These are phyloP conservation scores for Bufo gargarizans DNA, from an alignment of 2,113 vertebrate genomes.

Conservation along the genomic window DNA sequence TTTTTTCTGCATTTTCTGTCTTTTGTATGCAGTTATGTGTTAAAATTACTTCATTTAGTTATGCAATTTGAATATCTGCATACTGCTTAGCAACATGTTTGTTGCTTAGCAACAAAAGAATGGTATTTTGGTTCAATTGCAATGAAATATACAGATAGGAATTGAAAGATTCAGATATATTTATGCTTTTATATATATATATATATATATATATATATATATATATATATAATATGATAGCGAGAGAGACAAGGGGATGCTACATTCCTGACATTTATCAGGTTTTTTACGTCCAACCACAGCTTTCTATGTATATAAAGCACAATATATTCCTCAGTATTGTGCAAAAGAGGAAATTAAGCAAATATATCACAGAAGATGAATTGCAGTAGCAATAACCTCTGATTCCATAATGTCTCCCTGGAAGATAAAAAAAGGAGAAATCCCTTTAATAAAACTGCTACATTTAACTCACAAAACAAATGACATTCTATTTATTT, in stretches of 20 bases:
- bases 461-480: constrained; percentile 10
- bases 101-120: constrained; percentile 46
- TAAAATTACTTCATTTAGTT: constrained; percentile 41
- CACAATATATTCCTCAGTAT: background rate
- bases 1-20: background rate
- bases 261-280: background rate
- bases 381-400: background rate
- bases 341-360: background rate
- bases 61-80: constrained; percentile 39
- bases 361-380: constrained; percentile 4
- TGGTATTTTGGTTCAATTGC: constrained; percentile 11
- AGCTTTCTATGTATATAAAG: background rate
- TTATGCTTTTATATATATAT: background rate
- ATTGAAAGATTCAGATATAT: background rate
- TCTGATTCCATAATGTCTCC: constrained; percentile 1
- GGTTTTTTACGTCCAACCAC: background rate
- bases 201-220: background rate
- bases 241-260: no score
- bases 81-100: constrained; percentile 48
- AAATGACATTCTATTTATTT: background rate
- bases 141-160: background rate
- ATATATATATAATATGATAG: background rate
- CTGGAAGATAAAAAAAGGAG: background rate
- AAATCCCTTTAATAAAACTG: background rate
- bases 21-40: constrained; percentile 21